Conservation (phyloP, 2,113 vertebrate genomes). For the Coptodon rendalli region DNA sequence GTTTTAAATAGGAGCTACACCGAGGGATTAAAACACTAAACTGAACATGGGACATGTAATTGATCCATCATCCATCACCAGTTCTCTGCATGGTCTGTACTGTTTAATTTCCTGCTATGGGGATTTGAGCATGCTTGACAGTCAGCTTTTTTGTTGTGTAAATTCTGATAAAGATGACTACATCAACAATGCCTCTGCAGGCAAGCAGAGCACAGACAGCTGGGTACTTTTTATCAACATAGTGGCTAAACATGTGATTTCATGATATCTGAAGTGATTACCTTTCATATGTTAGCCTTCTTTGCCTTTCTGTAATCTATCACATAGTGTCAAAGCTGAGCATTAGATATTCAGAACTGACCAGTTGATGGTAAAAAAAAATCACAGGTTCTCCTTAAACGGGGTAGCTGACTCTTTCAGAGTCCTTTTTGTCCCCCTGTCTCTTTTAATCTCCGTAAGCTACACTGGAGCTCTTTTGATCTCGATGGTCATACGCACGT, state of each 20-base stretch:
- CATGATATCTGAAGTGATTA: background rate
- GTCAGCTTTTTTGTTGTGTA: background rate
- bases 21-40: background rate
- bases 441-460: slow-evolving; percentile 20
- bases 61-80: background rate
- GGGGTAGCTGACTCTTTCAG: background rate
- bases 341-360: background rate
- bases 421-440: slow-evolving; percentile 11
- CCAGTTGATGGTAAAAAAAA: background rate
- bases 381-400: background rate
- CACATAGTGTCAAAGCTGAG: background rate
- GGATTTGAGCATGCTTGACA: background rate
- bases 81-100: background rate
- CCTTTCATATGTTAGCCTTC: background rate
- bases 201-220: background rate
- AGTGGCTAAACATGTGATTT: background rate
- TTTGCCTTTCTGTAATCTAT: background rate
- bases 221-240: background rate
- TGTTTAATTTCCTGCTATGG: background rate
- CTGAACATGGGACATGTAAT: background rate
- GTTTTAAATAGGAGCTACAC: background rate
- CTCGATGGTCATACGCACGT: background rate
- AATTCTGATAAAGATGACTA: background rate
- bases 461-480: slow-evolving; percentile 19
- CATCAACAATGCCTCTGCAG: background rate